Conservation (phyloP, 2,888 invertebrate species). For the Melieria omissa region DNA sequence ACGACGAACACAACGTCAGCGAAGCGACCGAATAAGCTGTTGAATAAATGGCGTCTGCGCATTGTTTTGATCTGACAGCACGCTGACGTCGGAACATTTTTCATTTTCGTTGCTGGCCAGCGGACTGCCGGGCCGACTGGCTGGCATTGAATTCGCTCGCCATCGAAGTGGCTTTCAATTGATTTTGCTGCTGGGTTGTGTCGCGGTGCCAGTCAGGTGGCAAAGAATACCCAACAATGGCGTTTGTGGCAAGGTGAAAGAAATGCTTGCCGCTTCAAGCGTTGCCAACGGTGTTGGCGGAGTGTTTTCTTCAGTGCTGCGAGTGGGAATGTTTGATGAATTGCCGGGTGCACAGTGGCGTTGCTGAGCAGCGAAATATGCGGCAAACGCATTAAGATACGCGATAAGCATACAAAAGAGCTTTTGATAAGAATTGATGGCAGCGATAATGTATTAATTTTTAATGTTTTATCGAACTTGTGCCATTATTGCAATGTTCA, state of each 20-base stretch:
- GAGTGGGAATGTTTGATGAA: too few species aligned
- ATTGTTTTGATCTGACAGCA: conserved; percentile 59
- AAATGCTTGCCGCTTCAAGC: background rate
- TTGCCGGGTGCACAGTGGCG: too few species aligned
- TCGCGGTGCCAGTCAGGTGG: too few species aligned
- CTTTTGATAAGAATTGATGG: too few species aligned
- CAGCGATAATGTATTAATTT: too few species aligned
- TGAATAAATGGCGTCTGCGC: conserved; percentile 50
- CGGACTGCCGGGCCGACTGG: conserved; percentile 21
- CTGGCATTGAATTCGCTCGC: conserved; percentile 23
- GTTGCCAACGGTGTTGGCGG: background rate
- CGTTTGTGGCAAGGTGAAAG: conserved; percentile 7
- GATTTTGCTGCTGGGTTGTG: conserved; percentile 17
- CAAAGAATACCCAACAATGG: too few species aligned
- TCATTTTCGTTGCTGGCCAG: conserved; percentile 45
- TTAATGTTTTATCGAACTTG: too few species aligned
- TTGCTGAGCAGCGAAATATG: too few species aligned
- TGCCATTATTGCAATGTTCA: too few species aligned
- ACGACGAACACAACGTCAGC: background rate
- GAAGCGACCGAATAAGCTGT: conserved; percentile 21
- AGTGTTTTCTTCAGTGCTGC: background rate
- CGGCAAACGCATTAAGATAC: too few species aligned
- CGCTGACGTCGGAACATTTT: conserved; percentile 52
- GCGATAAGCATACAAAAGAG: too few species aligned
- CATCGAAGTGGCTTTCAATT: conserved; percentile 24